Conservation (phyloP, 2,888 invertebrate genomes). For the Slavum lentiscoides region DNA sequence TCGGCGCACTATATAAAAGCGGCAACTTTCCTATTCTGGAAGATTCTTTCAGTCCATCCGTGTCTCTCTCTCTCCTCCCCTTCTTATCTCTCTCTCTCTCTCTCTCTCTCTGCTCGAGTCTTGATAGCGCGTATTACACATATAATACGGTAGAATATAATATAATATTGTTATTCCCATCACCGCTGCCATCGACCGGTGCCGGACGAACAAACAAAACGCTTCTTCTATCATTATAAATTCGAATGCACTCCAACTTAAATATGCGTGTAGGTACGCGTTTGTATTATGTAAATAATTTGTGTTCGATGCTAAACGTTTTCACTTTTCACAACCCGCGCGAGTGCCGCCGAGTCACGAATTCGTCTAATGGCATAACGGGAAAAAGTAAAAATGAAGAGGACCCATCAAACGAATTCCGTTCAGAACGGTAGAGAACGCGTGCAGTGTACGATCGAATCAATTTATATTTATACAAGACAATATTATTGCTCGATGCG, state of each 20-base stretch:
- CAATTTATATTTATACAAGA: neutral
- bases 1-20: neutral
- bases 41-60: neutral
- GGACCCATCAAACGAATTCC: neutral
- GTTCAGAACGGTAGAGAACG: constrained; percentile 7
- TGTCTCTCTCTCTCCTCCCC: neutral
- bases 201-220: neutral
- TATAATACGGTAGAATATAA: neutral
- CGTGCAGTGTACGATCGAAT: neutral
- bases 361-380: constrained; percentile 3
- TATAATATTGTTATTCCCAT: constrained; percentile 21
- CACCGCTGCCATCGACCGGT: neutral
- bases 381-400: neutral
- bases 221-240: neutral
- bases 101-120: neutral
- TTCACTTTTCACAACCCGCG: constrained; percentile 19
- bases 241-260: constrained; percentile 2
- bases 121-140: neutral
- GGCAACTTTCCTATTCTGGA: constrained; percentile 48
- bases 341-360: constrained; percentile 4
- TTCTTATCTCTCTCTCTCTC: neutral
- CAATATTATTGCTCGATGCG: too few relatives aligned
- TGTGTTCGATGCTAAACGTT: constrained; percentile 22
- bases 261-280: too few relatives aligned
- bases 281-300: constrained; percentile 42